Percentiles rank a stretch among this genome's conserved stretches.
Evolutionary conservation across 2,797 vertebrate species (phyloP).

Genomic region (Erpetoichthys calabaricus): DNA sequence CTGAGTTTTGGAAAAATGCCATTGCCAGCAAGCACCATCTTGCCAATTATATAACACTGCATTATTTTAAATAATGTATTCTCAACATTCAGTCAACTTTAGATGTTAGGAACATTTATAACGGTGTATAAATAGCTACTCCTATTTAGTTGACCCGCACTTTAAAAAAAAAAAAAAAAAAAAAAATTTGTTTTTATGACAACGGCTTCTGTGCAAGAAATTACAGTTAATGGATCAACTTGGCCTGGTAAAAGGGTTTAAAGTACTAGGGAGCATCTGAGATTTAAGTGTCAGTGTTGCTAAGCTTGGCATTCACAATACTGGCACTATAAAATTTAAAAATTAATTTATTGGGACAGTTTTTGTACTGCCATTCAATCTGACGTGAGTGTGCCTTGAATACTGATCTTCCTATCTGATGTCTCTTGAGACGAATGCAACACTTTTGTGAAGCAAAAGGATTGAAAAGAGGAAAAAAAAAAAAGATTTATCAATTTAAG

Average conservation of each 20-base stretch:
- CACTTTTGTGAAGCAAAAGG: constrained; percentile 47
- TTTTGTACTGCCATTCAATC: constrained; percentile 88
- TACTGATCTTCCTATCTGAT: constrained; percentile 92
- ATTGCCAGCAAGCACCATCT: constrained; percentile 24
- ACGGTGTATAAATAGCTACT: constrained; percentile 29
- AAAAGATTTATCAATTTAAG: constrained; percentile 17
- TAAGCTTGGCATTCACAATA: constrained; percentile 80
- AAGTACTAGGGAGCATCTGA: constrained; percentile 70
- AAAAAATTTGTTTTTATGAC: constrained; percentile 56
- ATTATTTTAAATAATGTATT: constrained; percentile 19
- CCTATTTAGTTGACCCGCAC: constrained; percentile 71
- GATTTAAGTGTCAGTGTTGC: constrained; percentile 74
- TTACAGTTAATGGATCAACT: constrained; percentile 58
- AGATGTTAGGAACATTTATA: constrained; percentile 21
- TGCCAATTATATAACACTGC: constrained; percentile 23
- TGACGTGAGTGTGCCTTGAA: constrained; percentile 98
- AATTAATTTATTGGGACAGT: constrained; percentile 80
- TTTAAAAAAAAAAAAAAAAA: constrained; percentile 51
- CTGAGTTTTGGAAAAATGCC: constrained; percentile 12
- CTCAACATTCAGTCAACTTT: constrained; percentile 19
- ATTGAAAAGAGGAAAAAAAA: constrained; percentile 29
- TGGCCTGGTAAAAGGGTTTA: constrained; percentile 62
- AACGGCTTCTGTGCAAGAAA: constrained; percentile 78
- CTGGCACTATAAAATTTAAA: constrained; percentile 82
- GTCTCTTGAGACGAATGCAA: constrained; percentile 89